These are phyloP conservation scores for Teleogryllus occipitalis DNA, from an alignment of 1,140 invertebrate genomes.

Conservation along the genomic window DNA sequence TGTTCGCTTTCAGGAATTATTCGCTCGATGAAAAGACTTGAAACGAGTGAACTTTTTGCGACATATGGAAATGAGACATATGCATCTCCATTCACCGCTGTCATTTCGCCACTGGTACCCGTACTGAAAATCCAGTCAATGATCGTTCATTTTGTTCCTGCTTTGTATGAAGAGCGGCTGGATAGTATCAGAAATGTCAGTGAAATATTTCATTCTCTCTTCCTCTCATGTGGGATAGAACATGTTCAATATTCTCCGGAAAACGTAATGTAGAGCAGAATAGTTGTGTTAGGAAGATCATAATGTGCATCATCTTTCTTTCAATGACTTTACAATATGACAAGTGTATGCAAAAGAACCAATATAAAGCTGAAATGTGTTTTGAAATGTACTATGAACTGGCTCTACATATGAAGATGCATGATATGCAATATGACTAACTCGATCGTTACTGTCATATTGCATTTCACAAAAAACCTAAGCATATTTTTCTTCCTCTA, in stretches of 20 bases:
- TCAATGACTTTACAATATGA: neutral
- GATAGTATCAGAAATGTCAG: too few relatives aligned
- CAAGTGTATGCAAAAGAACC: neutral
- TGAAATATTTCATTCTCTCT: too few relatives aligned
- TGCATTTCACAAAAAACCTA: neutral
- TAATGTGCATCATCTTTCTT: too few relatives aligned
- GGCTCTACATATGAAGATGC: neutral
- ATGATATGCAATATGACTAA: neutral
- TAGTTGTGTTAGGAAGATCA: too few relatives aligned
- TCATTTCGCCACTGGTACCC: neutral
- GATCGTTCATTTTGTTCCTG: too few relatives aligned
- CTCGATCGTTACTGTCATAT: neutral
- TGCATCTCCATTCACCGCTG: neutral
- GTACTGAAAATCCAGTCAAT: too few relatives aligned
- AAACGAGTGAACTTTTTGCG: neutral
- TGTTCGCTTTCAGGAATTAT: neutral
- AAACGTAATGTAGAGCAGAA: too few relatives aligned
- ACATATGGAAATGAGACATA: neutral
- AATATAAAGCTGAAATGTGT: neutral
- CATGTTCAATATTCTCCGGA: too few relatives aligned
- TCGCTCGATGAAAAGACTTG: neutral
- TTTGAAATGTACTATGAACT: neutral
- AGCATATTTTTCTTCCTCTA: neutral
- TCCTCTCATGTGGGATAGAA: too few relatives aligned
- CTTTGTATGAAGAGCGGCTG: too few relatives aligned